Evolutionary conservation across 1,140 invertebrate species (phyloP), one percentile per base, ranked within the genome.

Genomic region (Harpegnathos saltator): DNA sequence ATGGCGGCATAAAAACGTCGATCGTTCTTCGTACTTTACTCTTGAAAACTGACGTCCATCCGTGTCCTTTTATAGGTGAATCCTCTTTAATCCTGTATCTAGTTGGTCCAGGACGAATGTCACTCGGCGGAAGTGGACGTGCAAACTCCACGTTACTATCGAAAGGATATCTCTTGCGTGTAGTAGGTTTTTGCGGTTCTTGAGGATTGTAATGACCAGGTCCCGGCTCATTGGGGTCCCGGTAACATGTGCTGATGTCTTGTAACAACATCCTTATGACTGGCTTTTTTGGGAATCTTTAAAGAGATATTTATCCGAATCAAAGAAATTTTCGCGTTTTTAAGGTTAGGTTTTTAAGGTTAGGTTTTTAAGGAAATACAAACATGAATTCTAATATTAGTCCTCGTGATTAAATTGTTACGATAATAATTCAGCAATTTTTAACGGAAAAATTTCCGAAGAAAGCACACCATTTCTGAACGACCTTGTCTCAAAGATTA

Each of bases 1-100:
- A 19, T 12, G 65, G 19, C 22, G 74, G 54, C 9, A 56, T 29
- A 1, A 50, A 0, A 0, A 62, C 14, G 9, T 44, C 66, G 0
- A 72, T 26, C 0, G 50, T 89, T 17, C 89, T 81, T 0, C 82
- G 87, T 0, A 65, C 33, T n/a, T 87, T 85, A 48, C 86, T 89
- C 3, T 84, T 90, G 14, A 90, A 90, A 11, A 85, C 24, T 0
- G 7, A 87, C 0, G 66, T 85, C 87, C 87, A 90, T 17, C 89
- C 89, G 0, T 69, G 12, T 2, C 86, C 85, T 33, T 71, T 48
- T 38, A 89, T 59, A 0, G 0, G 29, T n/a, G 44, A 0, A 1
- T n/a, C 1, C 0, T 66, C 24, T 48, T 68, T 59, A 2, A 82
- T 58, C 0, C 24, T 24, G 58, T 90, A 90, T 66, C 78, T 82